Evolutionary conservation across 2,888 invertebrate genomes (phyloP), one percentile per base, ranked within the genome.

Genomic region (Sminthurides aquaticus): DNA sequence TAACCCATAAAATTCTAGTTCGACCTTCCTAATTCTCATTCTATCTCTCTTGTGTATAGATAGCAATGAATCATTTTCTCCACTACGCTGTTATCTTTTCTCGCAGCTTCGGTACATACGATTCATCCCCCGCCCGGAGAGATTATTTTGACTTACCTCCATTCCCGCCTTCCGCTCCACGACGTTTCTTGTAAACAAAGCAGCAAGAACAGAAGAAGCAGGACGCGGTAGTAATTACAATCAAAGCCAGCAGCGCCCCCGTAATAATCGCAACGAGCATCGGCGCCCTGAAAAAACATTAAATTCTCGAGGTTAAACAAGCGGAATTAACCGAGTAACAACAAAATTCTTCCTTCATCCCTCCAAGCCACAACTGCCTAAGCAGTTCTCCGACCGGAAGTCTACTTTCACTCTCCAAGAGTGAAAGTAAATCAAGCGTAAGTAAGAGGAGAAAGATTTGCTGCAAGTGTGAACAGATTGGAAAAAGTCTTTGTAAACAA

Each of bases 151-250:
- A 34, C 5, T 34, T 34, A 34, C 43, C 52, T 20, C 20, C 52
- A 52, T 52, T 52, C 18, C 20, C 52, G 3, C 22, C 52, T 52
- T 52, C 52, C 11, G 18, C 22, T 22, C 52, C 52, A 18, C 52
- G 52, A 5, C 52, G 52, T 60, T 78, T 77, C 69, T 77, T 77
- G 72, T 78, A 78, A 1, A 77, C 74, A 27, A 76, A 74, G 65
- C 79, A 79, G 67, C 78, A 78, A 48, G 77, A 76, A 71, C 79
- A 79, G 68, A 78, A 75, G 69, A 77, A 75, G 70, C 78, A 79
- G 60, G 77, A 76, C 26, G 77, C 76, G 2, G 78, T 67, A 22
- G 76, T 75, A 56, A 78, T 71, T 60, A 78, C 69, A 48, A 76
- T 69, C 20, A 78, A 67, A 48, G 77, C 77, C 3, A 78, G 75